Conservation (phyloP, 2,888 invertebrate species). For the Patella depressa region DNA sequence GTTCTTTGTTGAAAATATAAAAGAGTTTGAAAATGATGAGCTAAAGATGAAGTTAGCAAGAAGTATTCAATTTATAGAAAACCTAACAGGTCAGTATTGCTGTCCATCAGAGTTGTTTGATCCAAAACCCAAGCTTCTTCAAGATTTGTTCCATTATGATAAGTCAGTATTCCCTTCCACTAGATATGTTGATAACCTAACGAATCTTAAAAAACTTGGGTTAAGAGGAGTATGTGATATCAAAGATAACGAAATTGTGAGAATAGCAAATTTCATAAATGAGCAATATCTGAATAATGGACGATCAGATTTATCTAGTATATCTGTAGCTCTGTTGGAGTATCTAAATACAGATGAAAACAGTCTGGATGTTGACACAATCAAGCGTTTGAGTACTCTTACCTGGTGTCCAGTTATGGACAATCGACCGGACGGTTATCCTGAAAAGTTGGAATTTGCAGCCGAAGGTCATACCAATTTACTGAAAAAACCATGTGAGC, state of each 20-base stretch:
- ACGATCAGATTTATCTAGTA: not conserved
- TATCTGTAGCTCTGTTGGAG: conserved; percentile 9
- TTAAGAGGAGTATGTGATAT: conserved; percentile 43
- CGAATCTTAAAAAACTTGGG: conserved; percentile 45
- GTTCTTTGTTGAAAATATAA: not conserved
- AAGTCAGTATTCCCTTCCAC: conserved; percentile 49
- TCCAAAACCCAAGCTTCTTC: conserved; percentile 40
- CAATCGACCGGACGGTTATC: conserved; percentile 33
- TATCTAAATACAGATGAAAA: not conserved
- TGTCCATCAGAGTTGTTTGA: conserved; percentile 44
- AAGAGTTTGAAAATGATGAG: not conserved
- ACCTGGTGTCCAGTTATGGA: conserved; percentile 35
- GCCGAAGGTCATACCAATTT: conserved; percentile 4
- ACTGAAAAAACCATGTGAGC: conserved; percentile 37
- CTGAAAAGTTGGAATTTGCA: conserved; percentile 29
- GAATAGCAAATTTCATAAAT: conserved; percentile 28
- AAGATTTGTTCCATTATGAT: conserved; percentile 35
- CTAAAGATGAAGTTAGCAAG: not conserved
- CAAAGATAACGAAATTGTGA: conserved; percentile 42
- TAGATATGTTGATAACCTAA: conserved; percentile 16
- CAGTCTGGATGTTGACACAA: not conserved
- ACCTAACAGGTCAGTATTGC: conserved; percentile 16
- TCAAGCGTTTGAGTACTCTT: not conserved
- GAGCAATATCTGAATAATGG: not conserved
- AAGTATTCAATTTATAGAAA: conserved; percentile 19